Evolutionary conservation across 2,888 invertebrate species (phyloP), one percentile per base, ranked within the genome.

Genomic region (Drosophila nr. perissopoda): DNA sequence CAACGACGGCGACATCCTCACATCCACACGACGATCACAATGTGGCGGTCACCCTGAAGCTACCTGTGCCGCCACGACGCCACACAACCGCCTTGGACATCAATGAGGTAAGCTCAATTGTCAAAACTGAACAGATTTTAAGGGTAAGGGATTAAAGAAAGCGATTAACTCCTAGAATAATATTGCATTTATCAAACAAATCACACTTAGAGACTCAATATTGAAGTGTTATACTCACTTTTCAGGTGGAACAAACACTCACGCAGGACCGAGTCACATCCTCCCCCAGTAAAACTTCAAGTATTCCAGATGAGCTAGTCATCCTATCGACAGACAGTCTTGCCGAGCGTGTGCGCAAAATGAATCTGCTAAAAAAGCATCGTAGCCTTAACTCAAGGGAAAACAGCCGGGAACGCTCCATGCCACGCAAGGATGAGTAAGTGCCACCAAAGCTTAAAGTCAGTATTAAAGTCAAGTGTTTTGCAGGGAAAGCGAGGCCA

Each of bases 241-340:
- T 7, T 5, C 89, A 94, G 92, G 91, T 93, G 75, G 93, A 93
- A 69, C 90, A 91, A 67, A 82, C 92, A 51, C 93, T 94, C 76
- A 94, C 94, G 73, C 87, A 94, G 78, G 93, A 94, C 69, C 94
- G 94, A 73, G 94, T 94, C 76, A 94, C 94, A 52, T 92, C 94
- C 69, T 94, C 95, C 56, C 94, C 94, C 69, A 94, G 94, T 66
- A 93, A 94, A 76, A 90, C 91, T 78, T 76, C 90, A 77, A 92
- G 89, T 85, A 92, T 93, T 83, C 93, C 94, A 77, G 92, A 94
- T 80, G 94, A 94, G 79, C 91, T 95, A 82, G 94, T 94, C 90
- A 96, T 96, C 91, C 94, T 94, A 90, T 96, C 95, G 92, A 95
- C 94, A 83, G 96, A 96, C 93, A 95, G 95, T 84, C 93, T 96